These are phyloP conservation scores for Trinectes maculatus DNA, from an alignment of 2,113 vertebrate genomes.

Conservation along the genomic window DNA sequence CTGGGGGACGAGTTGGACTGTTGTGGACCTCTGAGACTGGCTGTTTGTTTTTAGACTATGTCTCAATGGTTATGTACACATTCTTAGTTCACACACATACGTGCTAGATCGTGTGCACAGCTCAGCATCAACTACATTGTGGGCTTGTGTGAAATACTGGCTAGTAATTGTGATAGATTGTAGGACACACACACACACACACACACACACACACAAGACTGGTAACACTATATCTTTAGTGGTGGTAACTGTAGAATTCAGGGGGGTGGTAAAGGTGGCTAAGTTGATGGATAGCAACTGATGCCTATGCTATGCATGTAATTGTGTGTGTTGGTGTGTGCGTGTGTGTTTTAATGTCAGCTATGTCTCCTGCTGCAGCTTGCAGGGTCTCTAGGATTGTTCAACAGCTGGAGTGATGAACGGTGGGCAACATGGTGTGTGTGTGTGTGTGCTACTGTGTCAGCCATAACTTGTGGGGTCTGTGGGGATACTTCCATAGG, in stretches of 20 bases:
- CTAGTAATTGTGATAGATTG: slow-evolving; percentile 22
- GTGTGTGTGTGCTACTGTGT: slow-evolving; percentile 27
- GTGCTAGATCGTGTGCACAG: not conserved
- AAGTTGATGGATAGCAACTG: slow-evolving; percentile 45
- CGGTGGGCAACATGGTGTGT: slow-evolving; percentile 21
- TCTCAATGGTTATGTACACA: not conserved
- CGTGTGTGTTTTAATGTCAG: slow-evolving; percentile 29
- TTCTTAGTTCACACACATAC: slow-evolving; percentile 1
- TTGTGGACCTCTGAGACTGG: slow-evolving; percentile 25
- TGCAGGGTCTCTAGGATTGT: slow-evolving; percentile 46
- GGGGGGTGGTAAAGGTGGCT: slow-evolving; percentile 36
- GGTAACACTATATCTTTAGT: slow-evolving; percentile 48
- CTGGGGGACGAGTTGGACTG: not conserved
- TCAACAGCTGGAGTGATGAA: slow-evolving; percentile 49
- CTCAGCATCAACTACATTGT: slow-evolving; percentile 5
- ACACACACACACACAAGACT: not conserved
- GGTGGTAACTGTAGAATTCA: slow-evolving; percentile 31
- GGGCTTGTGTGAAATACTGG: slow-evolving; percentile 21
- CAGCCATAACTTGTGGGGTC: slow-evolving; percentile 56
- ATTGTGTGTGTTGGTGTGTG: slow-evolving; percentile 13
- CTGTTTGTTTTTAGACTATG: slow-evolving; percentile 9
- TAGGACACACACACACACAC: slow-evolving; percentile 11
- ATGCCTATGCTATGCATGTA: too few species aligned
- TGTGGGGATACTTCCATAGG: slow-evolving; percentile 48
- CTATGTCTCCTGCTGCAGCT: slow-evolving; percentile 31